Conservation (phyloP, 2,888 invertebrate species). For the Galeruca laticollis region DNA sequence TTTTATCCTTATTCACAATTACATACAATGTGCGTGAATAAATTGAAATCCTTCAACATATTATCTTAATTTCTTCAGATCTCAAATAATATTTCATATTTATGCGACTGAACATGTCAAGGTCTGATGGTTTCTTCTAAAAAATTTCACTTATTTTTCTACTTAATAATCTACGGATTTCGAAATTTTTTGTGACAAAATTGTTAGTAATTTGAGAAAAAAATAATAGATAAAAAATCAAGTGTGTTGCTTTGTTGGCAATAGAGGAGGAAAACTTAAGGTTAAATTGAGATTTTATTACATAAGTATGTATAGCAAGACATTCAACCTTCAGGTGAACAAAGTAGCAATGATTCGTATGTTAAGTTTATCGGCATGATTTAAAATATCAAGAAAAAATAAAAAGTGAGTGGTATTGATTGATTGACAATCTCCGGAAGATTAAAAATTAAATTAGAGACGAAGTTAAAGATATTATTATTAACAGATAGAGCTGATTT, state of each 20-base stretch:
- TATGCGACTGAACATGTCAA: not conserved
- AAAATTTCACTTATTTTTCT: not conserved
- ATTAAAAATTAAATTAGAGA: no score
- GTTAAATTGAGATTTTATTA: slow-evolving; percentile 5
- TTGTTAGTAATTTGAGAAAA: not conserved
- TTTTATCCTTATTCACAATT: no score
- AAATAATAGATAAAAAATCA: not conserved
- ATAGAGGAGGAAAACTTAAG: slow-evolving; percentile 5
- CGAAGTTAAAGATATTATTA: no score
- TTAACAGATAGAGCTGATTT: no score
- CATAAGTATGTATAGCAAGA: slow-evolving; percentile 6
- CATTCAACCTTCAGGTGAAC: not conserved
- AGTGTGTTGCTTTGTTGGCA: not conserved
- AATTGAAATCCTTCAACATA: no score
- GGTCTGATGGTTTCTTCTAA: not conserved
- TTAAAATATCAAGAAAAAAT: not conserved
- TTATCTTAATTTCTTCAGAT: no score
- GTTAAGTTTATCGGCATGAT: slow-evolving; percentile 3
- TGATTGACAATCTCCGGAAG: not conserved
- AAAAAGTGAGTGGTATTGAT: not conserved
- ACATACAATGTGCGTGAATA: no score
- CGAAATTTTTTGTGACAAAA: slow-evolving; percentile 6
- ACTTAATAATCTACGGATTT: not conserved
- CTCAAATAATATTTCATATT: not conserved
- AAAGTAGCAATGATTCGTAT: not conserved